These are phyloP conservation scores for Melinopterus prodromus DNA, from an alignment of 2,888 invertebrate genomes.

Conservation along the genomic window DNA sequence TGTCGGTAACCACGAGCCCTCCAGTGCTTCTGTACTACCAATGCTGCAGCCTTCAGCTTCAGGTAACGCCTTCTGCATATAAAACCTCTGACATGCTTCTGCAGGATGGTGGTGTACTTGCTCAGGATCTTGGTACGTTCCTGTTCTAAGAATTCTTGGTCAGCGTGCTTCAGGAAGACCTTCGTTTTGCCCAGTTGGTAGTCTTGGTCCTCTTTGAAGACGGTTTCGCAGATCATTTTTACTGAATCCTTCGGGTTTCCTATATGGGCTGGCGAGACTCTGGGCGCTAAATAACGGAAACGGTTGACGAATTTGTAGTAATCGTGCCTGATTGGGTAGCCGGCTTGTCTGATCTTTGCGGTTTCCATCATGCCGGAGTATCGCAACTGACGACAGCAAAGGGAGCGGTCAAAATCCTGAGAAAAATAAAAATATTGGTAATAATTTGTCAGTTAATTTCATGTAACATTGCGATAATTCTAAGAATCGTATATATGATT, in stretches of 20 bases:
- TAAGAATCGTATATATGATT: too few species aligned
- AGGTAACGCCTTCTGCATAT: conserved; percentile 73
- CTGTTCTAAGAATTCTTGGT: conserved; percentile 84
- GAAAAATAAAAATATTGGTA: conserved; percentile 43
- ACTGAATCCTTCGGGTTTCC: conserved; percentile 76
- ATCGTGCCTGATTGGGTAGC: conserved; percentile 91
- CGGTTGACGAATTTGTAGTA: conserved; percentile 90
- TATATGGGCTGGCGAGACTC: conserved; percentile 72
- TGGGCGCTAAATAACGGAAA: conserved; percentile 82
- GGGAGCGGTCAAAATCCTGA: conserved; percentile 83
- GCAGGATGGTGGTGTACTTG: conserved; percentile 82
- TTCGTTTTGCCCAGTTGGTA: conserved; percentile 90
- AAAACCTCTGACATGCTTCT: conserved; percentile 83
- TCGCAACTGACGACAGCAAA: conserved; percentile 90
- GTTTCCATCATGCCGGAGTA: conserved; percentile 99
- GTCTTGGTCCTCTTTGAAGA: conserved; percentile 73
- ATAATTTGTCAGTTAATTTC: too few species aligned
- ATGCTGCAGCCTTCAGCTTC: conserved; percentile 75
- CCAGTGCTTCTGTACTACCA: conserved; percentile 85
- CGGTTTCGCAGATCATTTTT: conserved; percentile 76
- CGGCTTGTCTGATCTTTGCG: conserved; percentile 90
- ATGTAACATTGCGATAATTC: too few species aligned
- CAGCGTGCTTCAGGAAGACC: conserved; percentile 90
- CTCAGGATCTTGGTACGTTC: conserved; percentile 81
- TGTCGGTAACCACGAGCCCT: conserved; percentile 77